Evolutionary conservation across 1,140 invertebrate genomes (phyloP).

Genomic region (Lethrus apterus): DNA sequence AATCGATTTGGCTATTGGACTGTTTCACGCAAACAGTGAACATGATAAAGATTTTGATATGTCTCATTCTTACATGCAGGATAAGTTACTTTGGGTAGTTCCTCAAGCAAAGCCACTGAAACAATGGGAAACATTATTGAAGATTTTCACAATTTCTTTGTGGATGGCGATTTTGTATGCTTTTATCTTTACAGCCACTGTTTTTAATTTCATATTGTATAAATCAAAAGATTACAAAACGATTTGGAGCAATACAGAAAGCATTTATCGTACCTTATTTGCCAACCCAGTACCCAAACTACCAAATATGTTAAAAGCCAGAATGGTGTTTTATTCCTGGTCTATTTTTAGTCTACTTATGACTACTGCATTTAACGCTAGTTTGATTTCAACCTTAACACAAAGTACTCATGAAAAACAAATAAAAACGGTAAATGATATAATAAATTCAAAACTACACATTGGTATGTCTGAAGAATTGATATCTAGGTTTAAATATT

Average conservation of each 20-base stretch:
- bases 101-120: neutral
- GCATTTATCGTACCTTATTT: neutral
- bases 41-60: constrained; percentile 7
- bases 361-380: constrained; percentile 1
- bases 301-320: neutral
- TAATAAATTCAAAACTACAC: neutral
- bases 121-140: constrained; percentile 1
- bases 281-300: neutral
- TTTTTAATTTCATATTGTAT: neutral
- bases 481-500: neutral
- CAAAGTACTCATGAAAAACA: neutral
- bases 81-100: constrained; percentile 4
- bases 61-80: neutral
- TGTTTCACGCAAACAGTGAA: neutral
- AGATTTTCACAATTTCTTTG: constrained; percentile 1
- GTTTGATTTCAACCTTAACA: constrained; percentile 1
- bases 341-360: constrained; percentile 1
- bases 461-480: neutral
- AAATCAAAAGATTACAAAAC: neutral
- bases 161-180: neutral
- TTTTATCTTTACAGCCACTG: neutral
- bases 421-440: neutral
- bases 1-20: constrained; percentile 1
- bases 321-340: constrained; percentile 2
- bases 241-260: neutral